phyloP scores from a whole-genome alignment of 2,888 invertebrate genomes.

The Carabus problematicus region DNA sequence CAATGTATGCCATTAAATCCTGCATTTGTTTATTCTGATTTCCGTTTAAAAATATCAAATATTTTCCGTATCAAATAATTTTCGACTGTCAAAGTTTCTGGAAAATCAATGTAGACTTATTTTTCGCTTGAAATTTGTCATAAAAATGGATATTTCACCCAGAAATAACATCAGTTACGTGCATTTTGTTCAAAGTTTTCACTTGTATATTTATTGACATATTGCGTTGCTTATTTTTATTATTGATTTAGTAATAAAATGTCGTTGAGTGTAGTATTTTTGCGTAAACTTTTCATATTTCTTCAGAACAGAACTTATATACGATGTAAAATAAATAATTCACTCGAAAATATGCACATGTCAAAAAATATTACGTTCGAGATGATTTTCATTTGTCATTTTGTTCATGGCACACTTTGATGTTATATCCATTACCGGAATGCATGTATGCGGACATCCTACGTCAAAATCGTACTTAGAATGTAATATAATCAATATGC shows the following conservation, averaged over 20 bases:
- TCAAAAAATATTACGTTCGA: neutral
- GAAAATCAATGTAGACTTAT: no score
- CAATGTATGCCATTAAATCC: neutral
- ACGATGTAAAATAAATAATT: neutral
- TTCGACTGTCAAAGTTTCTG: no score
- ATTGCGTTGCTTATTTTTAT: slow-evolving; percentile 1
- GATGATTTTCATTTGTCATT: neutral
- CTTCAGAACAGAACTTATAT: neutral
- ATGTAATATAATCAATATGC: slow-evolving; percentile 19
- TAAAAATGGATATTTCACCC: no score
- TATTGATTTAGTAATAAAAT: slow-evolving; percentile 10
- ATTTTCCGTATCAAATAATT: no score
- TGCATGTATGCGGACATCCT: neutral
- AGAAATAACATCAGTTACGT: no score
- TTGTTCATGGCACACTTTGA: neutral
- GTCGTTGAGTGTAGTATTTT: neutral
- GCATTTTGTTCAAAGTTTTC: no score
- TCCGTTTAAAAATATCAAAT: neutral
- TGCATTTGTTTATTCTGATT: neutral
- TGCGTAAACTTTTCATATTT: neutral
- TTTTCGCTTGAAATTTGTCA: no score
- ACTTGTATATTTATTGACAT: neutral
- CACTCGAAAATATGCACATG: neutral
- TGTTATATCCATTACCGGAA: neutral
- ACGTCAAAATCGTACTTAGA: neutral